Conservation (phyloP, 2,113 vertebrate genomes). For the Gulo gulo region DNA sequence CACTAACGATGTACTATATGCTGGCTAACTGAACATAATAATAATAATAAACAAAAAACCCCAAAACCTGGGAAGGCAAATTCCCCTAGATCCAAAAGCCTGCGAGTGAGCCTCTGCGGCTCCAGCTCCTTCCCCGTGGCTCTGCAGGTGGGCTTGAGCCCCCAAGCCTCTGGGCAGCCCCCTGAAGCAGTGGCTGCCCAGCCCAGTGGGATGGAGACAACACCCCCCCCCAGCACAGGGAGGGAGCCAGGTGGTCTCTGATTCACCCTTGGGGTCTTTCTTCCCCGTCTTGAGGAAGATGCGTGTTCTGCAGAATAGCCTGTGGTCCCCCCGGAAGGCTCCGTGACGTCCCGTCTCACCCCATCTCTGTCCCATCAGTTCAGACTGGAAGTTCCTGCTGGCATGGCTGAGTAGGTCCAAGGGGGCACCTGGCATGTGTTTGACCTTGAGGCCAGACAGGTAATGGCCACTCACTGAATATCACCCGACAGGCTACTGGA, state of each 20-base stretch:
- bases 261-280: neutral
- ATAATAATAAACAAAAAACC: too few species aligned
- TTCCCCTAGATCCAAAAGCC: neutral
- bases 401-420: too few species aligned
- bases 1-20: too few species aligned
- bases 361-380: neutral
- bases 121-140: neutral
- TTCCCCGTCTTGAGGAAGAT: neutral
- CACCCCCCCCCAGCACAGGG: neutral
- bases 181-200: neutral
- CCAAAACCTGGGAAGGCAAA: neutral
- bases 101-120: neutral
- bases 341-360: neutral
- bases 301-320: neutral
- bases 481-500: neutral
- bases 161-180: too few species aligned
- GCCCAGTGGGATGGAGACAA: rapidly evolving
- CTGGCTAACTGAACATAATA: too few species aligned
- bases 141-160: neutral
- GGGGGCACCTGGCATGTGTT: too few species aligned
- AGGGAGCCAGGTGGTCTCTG: too few species aligned
- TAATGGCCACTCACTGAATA: neutral
- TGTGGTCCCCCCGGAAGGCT: neutral
- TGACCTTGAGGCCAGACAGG: neutral
- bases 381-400: neutral